Base-by-base conservation (phyloP, 2,113 vertebrate genomes). In the Silurus glanis region DNA sequence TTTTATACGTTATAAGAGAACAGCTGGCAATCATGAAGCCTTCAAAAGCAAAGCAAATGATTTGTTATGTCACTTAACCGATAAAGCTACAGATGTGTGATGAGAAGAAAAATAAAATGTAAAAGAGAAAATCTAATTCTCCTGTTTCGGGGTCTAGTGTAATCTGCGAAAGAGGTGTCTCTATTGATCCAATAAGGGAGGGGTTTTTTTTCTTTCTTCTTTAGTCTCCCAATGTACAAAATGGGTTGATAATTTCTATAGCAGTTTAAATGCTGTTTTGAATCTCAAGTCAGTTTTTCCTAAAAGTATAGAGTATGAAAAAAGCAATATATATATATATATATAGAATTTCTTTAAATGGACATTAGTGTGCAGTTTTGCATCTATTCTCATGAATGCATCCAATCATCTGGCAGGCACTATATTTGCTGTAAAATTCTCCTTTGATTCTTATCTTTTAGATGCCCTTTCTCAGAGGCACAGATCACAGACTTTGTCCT, bases 401-500 rank as follows among this genome's bases (percentile, higher is more conserved):
- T 90, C 85, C 85, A 83, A 88, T 89, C 91, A 90, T 94, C 88
- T 87, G 87, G 81, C 86, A 92, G 93, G 85, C 89, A 94, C 94
- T 92, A 87, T 89, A 89, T 91, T 93, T 91, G 91, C 80, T 92
- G 89, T 91, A 90, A 92, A 90, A 90, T 82, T 91, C 82, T 88
- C 80, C 91, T 94, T 92, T 94, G 91, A 94, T 94, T 91, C 89
- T 92, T 92, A 94, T 94, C 94, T 72, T 83, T 74, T 87, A 89
- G 90, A 93, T 94, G 93, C 91, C 94, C 92, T 94, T 94, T 94
- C 91, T 91, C 91, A 58, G 74, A 88, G 89, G 88, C 87, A 90
- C 89, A 91, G 92, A 94, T 94, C 91, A 90, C 89, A 90, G 85
- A 89, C 91, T 91, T 85, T 71, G 88, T 91, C 89, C 91, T 89